These are phyloP conservation scores for Rhimphoctona megacephalus DNA, from an alignment of 2,888 invertebrate genomes.

Conservation along the genomic window DNA sequence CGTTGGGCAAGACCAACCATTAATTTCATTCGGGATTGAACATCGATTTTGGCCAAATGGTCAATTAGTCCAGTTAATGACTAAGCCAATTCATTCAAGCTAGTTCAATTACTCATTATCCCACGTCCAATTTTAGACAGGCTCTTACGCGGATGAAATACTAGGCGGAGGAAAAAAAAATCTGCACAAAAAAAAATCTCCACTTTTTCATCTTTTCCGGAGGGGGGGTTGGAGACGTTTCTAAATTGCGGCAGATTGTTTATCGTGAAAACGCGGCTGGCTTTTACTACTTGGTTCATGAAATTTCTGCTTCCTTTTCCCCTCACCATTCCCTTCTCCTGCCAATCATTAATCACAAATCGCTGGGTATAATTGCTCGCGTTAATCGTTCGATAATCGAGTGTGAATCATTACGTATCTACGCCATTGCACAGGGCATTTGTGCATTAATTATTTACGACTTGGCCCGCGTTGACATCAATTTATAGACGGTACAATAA, in stretches of 20 bases:
- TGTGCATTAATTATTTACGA: constrained; percentile 50
- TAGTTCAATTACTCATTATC: constrained; percentile 59
- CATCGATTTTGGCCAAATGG: constrained; percentile 23
- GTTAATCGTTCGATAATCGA: constrained; percentile 60
- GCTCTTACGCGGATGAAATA: neutral
- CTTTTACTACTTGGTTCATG: constrained; percentile 19
- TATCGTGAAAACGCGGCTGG: constrained; percentile 29
- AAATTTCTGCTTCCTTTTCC: constrained; percentile 23
- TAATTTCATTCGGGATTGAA: constrained; percentile 19
- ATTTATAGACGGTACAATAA: neutral
- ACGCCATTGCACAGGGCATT: constrained; percentile 7
- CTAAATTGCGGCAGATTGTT: constrained; percentile 42
- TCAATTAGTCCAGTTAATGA: constrained; percentile 61
- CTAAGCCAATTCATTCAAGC: constrained; percentile 40
- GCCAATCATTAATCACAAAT: constrained; percentile 59
- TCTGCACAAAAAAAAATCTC: neutral
- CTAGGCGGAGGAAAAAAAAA: neutral
- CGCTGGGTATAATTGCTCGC: constrained; percentile 56
- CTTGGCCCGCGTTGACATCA: constrained; percentile 6
- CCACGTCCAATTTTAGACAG: constrained; percentile 42
- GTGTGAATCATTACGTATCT: constrained; percentile 48
- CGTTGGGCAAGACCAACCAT: neutral
- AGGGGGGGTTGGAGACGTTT: neutral
- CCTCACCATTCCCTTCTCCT: constrained; percentile 7
- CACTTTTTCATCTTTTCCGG: neutral